Base-by-base conservation (phyloP, 2,888 invertebrate genomes). In the Subacronicta megacephala region DNA sequence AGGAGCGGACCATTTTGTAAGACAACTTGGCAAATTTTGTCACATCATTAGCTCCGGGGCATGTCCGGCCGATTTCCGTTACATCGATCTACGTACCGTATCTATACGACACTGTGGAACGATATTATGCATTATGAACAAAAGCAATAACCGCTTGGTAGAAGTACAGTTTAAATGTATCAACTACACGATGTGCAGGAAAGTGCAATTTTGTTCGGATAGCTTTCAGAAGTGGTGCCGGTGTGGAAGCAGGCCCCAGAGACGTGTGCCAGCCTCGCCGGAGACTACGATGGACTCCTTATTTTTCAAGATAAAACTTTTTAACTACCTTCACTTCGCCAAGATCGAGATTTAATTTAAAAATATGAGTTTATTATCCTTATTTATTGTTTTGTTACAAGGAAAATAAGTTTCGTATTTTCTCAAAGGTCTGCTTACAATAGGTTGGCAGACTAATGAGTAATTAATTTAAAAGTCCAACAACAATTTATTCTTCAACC, bases 121-220 rank as follows among this genome's bases (percentile, higher is more conserved):
- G 3, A 64, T 64, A 3, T 47, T 29, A 38, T 64, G 37, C 18
- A 65, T 49, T 65, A 56, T 65, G 41, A 36, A 66, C 36, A 43
- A 65, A 64, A 46, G 51, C 37, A 54, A 65, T 66, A 72, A 53
- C 49, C 46, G 35, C 68, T 45, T 55, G 37, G 18, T 57, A 46
- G n/a, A n/a, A n/a, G 26, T 51, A 54, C 55, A 54, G 56, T 68
- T 73, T 58, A 56, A 73, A 69, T 61, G 57, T 77, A 61, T 64
- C 54, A 59, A 55, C 57, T 51, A 61, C 36, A 64, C 60, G 53
- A 58, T 68, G 60, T 55, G 37, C 31, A 42, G 40, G 51, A 56
- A 76, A 73, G 67, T 67, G 59, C 78, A 77, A 72, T 77, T 75
- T 77, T 20, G 59, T 71, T 62, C 46, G 45, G 47, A 75, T 67